phyloP scores from a whole-genome alignment of 2,113 vertebrate genomes.

The Oryzias melastigma region DNA sequence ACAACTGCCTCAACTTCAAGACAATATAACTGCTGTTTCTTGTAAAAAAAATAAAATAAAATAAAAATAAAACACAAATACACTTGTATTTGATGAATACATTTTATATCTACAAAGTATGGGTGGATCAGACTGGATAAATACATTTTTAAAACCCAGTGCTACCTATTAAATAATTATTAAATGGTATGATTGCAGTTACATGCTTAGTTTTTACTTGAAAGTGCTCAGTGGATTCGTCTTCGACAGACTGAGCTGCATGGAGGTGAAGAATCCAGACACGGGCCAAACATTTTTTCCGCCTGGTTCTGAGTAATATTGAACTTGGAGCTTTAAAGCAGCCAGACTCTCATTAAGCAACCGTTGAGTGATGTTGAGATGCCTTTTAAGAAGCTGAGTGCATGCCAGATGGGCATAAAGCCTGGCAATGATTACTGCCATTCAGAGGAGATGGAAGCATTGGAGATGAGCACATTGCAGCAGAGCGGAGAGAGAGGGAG shows the following conservation, averaged over 20 bases:
- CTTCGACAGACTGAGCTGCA: neutral
- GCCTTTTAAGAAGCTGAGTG: constrained; percentile 29
- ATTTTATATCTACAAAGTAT: no score
- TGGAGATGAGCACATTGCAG: constrained; percentile 29
- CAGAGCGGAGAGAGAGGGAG: neutral
- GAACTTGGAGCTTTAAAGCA: constrained; percentile 11
- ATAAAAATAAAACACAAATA: no score
- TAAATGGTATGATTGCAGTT: no score
- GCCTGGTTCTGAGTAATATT: neutral
- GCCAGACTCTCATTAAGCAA: constrained; percentile 40
- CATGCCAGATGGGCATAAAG: constrained; percentile 30
- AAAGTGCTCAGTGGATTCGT: neutral
- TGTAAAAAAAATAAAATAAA: no score
- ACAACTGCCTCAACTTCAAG: no score
- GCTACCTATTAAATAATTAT: no score
- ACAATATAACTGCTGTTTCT: no score
- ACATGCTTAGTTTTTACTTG: neutral
- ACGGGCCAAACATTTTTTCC: constrained; percentile 7
- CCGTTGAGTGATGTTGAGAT: constrained; percentile 37
- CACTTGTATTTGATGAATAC: no score
- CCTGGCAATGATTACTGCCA: constrained; percentile 33
- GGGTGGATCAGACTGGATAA: no score
- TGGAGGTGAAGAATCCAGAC: constrained; percentile 4
- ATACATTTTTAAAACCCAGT: no score
- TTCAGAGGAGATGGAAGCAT: constrained; percentile 34